These are phyloP conservation scores for Yponomeuta malinellus DNA, from an alignment of 2,888 invertebrate species.

Conservation along the genomic window DNA sequence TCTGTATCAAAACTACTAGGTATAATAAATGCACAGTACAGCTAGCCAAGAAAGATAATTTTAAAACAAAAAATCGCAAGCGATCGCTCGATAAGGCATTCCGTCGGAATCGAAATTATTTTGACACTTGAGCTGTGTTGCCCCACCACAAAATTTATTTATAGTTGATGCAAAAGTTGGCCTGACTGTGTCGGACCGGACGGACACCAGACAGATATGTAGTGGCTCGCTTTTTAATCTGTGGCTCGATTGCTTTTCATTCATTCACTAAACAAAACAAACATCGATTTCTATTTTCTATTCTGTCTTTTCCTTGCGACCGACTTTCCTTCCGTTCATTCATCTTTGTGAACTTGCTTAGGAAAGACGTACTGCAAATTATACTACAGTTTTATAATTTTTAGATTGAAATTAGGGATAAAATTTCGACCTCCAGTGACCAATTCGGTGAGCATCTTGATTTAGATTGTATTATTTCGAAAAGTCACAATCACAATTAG, in stretches of 20 bases:
- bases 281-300: neutral
- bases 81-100: constrained; percentile 11
- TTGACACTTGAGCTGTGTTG: constrained; percentile 11
- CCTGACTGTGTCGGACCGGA: neutral
- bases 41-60: constrained; percentile 22
- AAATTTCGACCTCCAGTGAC: neutral
- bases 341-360: neutral
- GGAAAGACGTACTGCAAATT: neutral
- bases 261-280: neutral
- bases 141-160: neutral
- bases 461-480: neutral
- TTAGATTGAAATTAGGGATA: neutral
- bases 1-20: neutral
- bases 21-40: neutral
- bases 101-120: constrained; percentile 1
- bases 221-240: neutral
- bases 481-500: neutral
- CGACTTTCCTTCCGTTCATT: neutral
- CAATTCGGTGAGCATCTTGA: constrained; percentile 8
- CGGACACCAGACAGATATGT: neutral
- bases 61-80: constrained; percentile 18
- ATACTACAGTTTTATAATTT: neutral
- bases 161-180: neutral
- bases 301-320: too few relatives aligned
- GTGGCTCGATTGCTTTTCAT: neutral